Evolutionary conservation across 1,140 invertebrate genomes (phyloP).

Genomic region (Drosophila rufa): DNA sequence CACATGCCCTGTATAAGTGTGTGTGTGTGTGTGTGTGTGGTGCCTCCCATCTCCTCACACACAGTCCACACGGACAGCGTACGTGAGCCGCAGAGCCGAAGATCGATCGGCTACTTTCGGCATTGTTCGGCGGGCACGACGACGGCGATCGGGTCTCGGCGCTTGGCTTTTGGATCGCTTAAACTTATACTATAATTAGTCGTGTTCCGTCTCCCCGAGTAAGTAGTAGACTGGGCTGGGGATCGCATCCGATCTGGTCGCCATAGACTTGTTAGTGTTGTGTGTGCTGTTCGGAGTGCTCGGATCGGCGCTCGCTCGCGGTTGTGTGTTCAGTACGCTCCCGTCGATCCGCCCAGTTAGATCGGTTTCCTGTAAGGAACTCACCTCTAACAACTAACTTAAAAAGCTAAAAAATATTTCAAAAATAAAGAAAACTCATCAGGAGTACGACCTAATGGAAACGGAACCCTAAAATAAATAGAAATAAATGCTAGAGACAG

Average conservation of each 20-base stretch:
- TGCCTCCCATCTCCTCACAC: slow-evolving; percentile 32
- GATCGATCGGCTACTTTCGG: slow-evolving; percentile 7
- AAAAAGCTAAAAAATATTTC: neutral
- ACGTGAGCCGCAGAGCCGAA: slow-evolving; percentile 47
- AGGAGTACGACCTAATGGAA: neutral
- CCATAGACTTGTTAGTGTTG: slow-evolving; percentile 26
- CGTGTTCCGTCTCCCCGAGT: slow-evolving; percentile 84
- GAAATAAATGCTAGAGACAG: neutral
- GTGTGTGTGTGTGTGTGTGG: neutral
- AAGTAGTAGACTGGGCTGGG: slow-evolving; percentile 71
- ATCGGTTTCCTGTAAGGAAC: slow-evolving; percentile 70
- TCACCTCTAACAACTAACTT: neutral
- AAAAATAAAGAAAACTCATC: neutral
- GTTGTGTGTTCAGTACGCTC: slow-evolving; percentile 76
- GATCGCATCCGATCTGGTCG: slow-evolving; percentile 43
- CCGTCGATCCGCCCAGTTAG: slow-evolving; percentile 74
- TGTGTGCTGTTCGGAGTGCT: slow-evolving; percentile 43
- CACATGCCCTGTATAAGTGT: slow-evolving; percentile 24
- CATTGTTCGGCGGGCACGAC: slow-evolving; percentile 4
- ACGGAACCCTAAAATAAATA: neutral
- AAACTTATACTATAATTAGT: slow-evolving; percentile 85
- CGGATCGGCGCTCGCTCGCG: slow-evolving; percentile 59
- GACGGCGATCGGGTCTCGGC: slow-evolving; percentile 33
- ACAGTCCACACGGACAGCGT: slow-evolving; percentile 68
- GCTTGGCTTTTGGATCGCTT: slow-evolving; percentile 71